Conservation (phyloP, 2,113 vertebrate genomes). For the Istiophorus platypterus region DNA sequence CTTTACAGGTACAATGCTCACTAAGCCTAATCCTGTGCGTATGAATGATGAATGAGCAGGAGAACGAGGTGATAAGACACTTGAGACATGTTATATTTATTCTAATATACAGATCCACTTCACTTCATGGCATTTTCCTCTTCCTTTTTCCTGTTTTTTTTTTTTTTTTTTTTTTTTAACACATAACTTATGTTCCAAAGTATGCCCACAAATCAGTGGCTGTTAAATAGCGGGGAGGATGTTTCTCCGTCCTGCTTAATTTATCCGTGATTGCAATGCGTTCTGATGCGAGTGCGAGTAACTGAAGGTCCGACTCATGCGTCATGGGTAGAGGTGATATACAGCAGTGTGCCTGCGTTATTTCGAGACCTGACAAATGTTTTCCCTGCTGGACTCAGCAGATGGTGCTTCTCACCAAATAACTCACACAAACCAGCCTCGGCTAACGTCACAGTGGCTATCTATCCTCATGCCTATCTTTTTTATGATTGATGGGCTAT, state of each 20-base stretch:
- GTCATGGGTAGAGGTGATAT: constrained; percentile 40
- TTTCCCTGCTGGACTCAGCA: constrained; percentile 59
- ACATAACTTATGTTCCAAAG: background rate
- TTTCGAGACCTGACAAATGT: constrained; percentile 75
- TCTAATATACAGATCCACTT: background rate
- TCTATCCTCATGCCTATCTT: background rate
- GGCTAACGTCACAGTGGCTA: constrained; percentile 11
- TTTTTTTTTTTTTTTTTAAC: no score
- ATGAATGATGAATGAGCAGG: background rate
- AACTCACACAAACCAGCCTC: constrained; percentile 38
- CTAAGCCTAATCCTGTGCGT: constrained; percentile 17
- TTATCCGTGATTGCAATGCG: constrained; percentile 5
- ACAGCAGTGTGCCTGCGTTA: constrained; percentile 53
- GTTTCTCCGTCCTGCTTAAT: background rate
- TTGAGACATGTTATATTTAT: background rate
- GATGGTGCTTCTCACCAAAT: constrained; percentile 58
- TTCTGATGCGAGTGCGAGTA: constrained; percentile 21
- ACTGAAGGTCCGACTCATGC: constrained; percentile 23
- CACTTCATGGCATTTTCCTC: background rate
- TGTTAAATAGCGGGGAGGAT: background rate
- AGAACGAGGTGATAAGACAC: constrained; percentile 49
- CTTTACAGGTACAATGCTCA: constrained; percentile 46
- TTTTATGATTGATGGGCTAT: constrained; percentile 7
- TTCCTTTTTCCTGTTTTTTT: no score
- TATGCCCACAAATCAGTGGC: background rate